Evolutionary conservation across 1,140 invertebrate genomes (phyloP).

Genomic region (Drosophila nebulosa): DNA sequence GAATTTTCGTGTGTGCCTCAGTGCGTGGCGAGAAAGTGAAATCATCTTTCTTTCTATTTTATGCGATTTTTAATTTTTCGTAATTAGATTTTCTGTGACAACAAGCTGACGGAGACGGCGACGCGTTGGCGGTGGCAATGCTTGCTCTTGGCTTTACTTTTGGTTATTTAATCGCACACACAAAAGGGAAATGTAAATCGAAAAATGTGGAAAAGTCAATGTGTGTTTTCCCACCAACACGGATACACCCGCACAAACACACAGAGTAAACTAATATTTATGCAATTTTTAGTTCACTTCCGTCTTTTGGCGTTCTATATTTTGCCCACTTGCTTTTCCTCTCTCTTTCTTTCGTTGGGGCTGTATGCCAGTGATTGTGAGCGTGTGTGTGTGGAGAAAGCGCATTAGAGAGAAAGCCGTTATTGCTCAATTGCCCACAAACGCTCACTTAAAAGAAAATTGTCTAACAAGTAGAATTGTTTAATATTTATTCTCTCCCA

Average conservation of each 20-base stretch:
- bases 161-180: slow-evolving; percentile 60
- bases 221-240: slow-evolving; percentile 30
- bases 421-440: slow-evolving; percentile 52
- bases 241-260: not conserved
- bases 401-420: slow-evolving; percentile 61
- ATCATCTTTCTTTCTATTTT: slow-evolving; percentile 57
- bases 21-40: slow-evolving; percentile 74
- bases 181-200: slow-evolving; percentile 3
- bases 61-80: not conserved
- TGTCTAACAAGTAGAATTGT: slow-evolving; percentile 27
- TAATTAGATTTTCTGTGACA: slow-evolving; percentile 30
- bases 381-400: slow-evolving; percentile 51
- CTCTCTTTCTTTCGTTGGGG: not conserved
- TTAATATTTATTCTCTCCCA: slow-evolving; percentile 12
- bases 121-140: slow-evolving; percentile 12
- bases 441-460: slow-evolving; percentile 30
- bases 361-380: not conserved
- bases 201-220: slow-evolving; percentile 55
- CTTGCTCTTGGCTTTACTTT: slow-evolving; percentile 40
- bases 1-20: slow-evolving; percentile 60
- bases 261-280: slow-evolving; percentile 49
- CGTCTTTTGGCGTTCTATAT: slow-evolving; percentile 51
- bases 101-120: slow-evolving; percentile 6
- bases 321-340: slow-evolving; percentile 38
- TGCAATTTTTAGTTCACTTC: slow-evolving; percentile 60